phyloP scores from a whole-genome alignment of 1,140 invertebrate genomes.

The Orius laevigatus region DNA sequence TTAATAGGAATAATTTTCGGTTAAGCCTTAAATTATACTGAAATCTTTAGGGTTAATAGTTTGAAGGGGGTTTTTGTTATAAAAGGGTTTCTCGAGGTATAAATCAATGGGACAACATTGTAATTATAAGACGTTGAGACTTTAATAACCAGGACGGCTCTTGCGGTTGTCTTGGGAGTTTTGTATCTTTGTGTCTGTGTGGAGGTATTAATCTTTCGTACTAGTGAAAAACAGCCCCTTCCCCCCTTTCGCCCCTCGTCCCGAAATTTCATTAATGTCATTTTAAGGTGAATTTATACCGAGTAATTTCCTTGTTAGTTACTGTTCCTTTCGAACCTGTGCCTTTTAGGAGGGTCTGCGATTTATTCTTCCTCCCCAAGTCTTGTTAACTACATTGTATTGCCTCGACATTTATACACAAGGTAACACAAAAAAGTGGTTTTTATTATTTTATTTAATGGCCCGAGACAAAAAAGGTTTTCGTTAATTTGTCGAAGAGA shows the following conservation, averaged over 20 bases:
- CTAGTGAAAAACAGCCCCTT: slow-evolving; percentile 10
- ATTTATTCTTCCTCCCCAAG: slow-evolving; percentile 9
- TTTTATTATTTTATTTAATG: too few relatives aligned
- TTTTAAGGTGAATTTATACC: slow-evolving; percentile 35
- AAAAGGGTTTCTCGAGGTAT: slow-evolving; percentile 1
- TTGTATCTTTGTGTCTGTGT: slow-evolving; percentile 6
- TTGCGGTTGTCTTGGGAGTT: slow-evolving; percentile 11
- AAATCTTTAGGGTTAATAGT: too few relatives aligned
- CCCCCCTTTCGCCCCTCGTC: neutral
- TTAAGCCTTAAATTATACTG: too few relatives aligned
- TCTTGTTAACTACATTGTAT: too few relatives aligned
- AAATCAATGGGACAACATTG: slow-evolving; percentile 12
- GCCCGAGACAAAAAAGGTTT: too few relatives aligned
- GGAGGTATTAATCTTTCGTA: slow-evolving; percentile 12
- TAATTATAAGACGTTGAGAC: slow-evolving; percentile 10
- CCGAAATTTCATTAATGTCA: slow-evolving; percentile 36
- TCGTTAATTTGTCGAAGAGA: too few relatives aligned
- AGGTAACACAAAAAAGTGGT: too few relatives aligned
- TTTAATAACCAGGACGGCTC: slow-evolving; percentile 13
- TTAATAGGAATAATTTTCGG: too few relatives aligned
- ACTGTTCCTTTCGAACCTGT: slow-evolving; percentile 1
- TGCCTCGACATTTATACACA: too few relatives aligned
- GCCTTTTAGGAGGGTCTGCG: neutral
- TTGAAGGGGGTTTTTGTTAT: too few relatives aligned
- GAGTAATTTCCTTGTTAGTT: slow-evolving; percentile 29